Evolutionary conservation across 2,888 invertebrate species (phyloP).

Genomic region (Drosophila formosana): DNA sequence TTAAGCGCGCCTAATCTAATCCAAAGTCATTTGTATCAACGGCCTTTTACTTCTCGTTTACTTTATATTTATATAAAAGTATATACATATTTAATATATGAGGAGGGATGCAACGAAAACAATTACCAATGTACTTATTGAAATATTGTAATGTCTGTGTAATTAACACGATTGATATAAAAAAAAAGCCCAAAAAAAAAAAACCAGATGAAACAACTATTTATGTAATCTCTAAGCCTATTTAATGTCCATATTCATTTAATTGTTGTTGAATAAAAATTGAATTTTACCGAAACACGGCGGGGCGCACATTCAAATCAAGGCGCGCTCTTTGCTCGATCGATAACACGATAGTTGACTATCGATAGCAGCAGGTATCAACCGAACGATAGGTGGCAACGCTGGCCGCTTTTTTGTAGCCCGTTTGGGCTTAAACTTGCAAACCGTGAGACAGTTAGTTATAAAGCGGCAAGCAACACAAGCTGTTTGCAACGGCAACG

Average conservation of each 20-base stretch:
- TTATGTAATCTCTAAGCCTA: slow-evolving; percentile 78
- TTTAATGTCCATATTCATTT: slow-evolving; percentile 79
- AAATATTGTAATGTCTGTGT: slow-evolving; percentile 71
- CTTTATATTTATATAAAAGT: slow-evolving; percentile 64
- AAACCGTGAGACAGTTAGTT: slow-evolving; percentile 49
- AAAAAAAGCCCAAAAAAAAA: slow-evolving; percentile 8
- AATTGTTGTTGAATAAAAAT: slow-evolving; percentile 76
- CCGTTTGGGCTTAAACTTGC: slow-evolving; percentile 25
- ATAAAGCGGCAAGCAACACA: slow-evolving; percentile 51
- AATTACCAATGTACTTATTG: slow-evolving; percentile 77
- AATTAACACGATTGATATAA: slow-evolving; percentile 45
- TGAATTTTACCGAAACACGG: slow-evolving; percentile 67
- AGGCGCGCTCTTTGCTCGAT: slow-evolving; percentile 7
- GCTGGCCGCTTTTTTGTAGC: slow-evolving; percentile 6
- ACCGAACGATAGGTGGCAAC: slow-evolving; percentile 32
- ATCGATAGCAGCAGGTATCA: slow-evolving; percentile 18
- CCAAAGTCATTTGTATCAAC: slow-evolving; percentile 79
- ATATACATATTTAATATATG: slow-evolving; percentile 49
- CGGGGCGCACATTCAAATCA: neutral
- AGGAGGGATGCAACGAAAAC: slow-evolving; percentile 75
- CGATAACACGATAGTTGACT: slow-evolving; percentile 19
- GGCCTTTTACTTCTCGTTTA: slow-evolving; percentile 79
- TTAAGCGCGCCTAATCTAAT: slow-evolving; percentile 75
- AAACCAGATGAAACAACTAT: slow-evolving; percentile 56
- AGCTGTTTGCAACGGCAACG: slow-evolving; percentile 32